Evolutionary conservation across 2,888 invertebrate genomes (phyloP).

Genomic region (Sabatieria punctata): DNA sequence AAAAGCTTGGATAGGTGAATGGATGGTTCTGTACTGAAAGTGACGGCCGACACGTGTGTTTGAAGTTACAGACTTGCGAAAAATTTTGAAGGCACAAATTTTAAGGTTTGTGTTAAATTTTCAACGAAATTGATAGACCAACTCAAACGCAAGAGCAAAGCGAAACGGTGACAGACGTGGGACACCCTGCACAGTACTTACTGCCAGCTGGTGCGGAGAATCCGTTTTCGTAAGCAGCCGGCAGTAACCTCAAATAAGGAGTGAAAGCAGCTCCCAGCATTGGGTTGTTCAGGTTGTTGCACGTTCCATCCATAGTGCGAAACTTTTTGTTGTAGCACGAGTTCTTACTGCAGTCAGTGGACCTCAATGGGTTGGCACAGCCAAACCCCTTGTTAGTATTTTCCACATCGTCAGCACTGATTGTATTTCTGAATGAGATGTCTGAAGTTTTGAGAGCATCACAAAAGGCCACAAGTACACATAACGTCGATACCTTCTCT

Average conservation of each 20-base stretch:
- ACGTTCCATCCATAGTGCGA: constrained; percentile 27
- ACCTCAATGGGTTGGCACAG: constrained; percentile 21
- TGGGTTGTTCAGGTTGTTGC: constrained; percentile 26
- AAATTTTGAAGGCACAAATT: too few species aligned
- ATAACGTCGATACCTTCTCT: background rate
- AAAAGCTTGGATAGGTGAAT: too few species aligned
- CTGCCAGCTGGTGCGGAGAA: constrained; percentile 27
- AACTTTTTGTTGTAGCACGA: constrained; percentile 25
- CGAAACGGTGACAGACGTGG: too few species aligned
- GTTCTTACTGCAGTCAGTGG: constrained; percentile 22
- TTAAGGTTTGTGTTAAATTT: too few species aligned
- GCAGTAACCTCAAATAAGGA: constrained; percentile 22
- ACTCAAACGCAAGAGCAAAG: too few species aligned
- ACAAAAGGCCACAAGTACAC: background rate
- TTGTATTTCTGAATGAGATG: constrained; percentile 16
- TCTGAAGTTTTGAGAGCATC: constrained; percentile 10
- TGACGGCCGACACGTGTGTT: too few species aligned
- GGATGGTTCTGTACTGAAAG: too few species aligned
- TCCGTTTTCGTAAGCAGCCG: constrained; percentile 27
- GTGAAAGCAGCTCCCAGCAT: constrained; percentile 26
- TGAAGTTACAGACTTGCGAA: too few species aligned
- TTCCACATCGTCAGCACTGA: constrained; percentile 25
- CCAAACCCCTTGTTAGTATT: constrained; percentile 25
- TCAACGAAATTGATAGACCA: too few species aligned
- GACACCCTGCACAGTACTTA: too few species aligned